These are phyloP conservation scores for Diachasma alloeum DNA, from an alignment of 1,140 invertebrate species.

Conservation along the genomic window DNA sequence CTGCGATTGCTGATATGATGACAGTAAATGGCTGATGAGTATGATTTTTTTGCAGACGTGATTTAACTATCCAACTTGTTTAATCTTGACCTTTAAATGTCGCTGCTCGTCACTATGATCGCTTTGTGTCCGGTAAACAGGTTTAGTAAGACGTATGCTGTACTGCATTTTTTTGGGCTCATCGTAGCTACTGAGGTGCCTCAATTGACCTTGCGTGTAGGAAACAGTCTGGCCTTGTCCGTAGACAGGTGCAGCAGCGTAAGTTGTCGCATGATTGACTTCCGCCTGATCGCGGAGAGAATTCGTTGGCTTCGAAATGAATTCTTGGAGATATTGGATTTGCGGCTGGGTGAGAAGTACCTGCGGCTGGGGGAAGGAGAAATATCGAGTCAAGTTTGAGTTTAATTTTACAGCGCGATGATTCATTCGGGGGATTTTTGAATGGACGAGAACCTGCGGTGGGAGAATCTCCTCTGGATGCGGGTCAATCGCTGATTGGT, in stretches of 20 bases:
- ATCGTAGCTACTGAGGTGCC: not conserved
- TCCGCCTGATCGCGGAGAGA: constrained; percentile 29
- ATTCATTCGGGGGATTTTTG: not conserved
- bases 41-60: too few relatives aligned
- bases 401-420: not conserved
- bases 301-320: constrained; percentile 41
- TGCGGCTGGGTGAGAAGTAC: constrained; percentile 40
- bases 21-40: too few relatives aligned
- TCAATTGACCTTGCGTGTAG: not conserved
- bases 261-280: constrained; percentile 47
- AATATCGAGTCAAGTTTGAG: too few relatives aligned
- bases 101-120: not conserved
- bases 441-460: constrained; percentile 37
- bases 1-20: too few relatives aligned
- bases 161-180: constrained; percentile 34
- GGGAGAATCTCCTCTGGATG: constrained; percentile 42
- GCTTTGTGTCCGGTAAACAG: constrained; percentile 25
- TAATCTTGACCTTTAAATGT: constrained; percentile 7
- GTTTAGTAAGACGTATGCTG: constrained; percentile 41
- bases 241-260: constrained; percentile 42
- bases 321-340: constrained; percentile 43
- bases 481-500: constrained; percentile 39
- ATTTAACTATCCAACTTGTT: too few relatives aligned
- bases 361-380: not conserved
- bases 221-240: constrained; percentile 39